Conservation (phyloP, 2,113 vertebrate species). For the Pelusios castaneus region DNA sequence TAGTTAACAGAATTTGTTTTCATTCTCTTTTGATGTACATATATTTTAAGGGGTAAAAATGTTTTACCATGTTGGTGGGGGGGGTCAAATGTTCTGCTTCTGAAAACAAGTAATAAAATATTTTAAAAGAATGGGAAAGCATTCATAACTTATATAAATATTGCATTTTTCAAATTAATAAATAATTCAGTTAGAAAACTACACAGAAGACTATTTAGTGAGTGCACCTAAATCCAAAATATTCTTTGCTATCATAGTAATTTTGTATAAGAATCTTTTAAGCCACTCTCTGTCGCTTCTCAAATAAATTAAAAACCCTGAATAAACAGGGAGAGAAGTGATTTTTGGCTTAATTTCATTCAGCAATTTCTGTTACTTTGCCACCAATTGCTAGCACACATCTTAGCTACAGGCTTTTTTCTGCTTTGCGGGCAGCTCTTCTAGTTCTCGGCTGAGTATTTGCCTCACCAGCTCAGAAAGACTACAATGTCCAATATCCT, state of each 20-base stretch:
- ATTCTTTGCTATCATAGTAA: background rate
- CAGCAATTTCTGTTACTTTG: slow-evolving; percentile 38
- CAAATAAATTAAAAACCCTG: background rate
- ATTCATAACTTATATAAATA: background rate
- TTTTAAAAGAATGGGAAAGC: background rate
- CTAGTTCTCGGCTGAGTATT: background rate
- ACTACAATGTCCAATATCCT: background rate
- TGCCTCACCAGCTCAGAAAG: background rate
- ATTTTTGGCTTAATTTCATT: background rate
- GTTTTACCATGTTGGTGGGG: background rate
- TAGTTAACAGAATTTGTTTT: background rate
- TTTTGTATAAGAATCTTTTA: background rate
- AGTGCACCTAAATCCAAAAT: background rate
- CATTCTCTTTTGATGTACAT: background rate
- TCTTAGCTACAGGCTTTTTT: background rate
- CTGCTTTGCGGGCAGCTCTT: background rate
- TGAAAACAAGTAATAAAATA: background rate
- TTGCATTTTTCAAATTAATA: background rate
- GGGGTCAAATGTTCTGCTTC: background rate
- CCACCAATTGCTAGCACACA: slow-evolving; percentile 12
- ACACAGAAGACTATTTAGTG: background rate
- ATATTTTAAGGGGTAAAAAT: background rate
- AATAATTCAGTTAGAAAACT: background rate
- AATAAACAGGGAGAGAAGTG: background rate
- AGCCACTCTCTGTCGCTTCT: background rate